phyloP scores from a whole-genome alignment of 2,113 vertebrate genomes.

The Amphilophus citrinellus region DNA sequence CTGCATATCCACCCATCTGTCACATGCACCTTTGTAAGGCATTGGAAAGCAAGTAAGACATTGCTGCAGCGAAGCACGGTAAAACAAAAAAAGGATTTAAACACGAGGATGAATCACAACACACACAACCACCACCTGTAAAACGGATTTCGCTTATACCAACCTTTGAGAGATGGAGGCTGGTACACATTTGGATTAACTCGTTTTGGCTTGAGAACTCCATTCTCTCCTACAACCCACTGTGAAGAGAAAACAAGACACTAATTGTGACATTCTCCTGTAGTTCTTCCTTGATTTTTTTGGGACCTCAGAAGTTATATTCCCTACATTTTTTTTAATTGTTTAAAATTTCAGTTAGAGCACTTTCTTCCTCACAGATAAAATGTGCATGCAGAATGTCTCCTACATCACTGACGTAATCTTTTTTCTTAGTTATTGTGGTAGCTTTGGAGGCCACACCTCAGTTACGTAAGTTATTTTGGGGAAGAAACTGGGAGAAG shows the following conservation, averaged over 20 bases:
- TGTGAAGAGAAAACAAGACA: slow-evolving; percentile 58
- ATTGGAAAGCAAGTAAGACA: slow-evolving; percentile 15
- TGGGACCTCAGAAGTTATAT: fast-evolving
- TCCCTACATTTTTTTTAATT: background rate
- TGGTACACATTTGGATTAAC: slow-evolving; percentile 91
- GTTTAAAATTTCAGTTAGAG: background rate
- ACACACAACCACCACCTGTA: slow-evolving; percentile 18
- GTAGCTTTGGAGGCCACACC: background rate
- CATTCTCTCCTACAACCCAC: slow-evolving; percentile 93
- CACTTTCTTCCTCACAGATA: background rate
- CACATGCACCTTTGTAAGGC: slow-evolving; percentile 33
- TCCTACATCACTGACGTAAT: background rate
- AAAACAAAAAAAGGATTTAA: slow-evolving; percentile 40
- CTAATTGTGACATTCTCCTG: background rate
- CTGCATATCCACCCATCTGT: slow-evolving; percentile 48
- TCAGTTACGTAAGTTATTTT: background rate
- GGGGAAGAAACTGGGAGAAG: background rate
- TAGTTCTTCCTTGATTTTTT: background rate
- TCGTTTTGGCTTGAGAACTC: slow-evolving; percentile 92
- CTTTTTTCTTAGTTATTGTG: background rate
- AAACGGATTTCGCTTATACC: background rate
- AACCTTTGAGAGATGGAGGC: slow-evolving; percentile 97
- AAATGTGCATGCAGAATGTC: background rate
- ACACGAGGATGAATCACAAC: slow-evolving; percentile 59
- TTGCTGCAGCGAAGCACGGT: slow-evolving; percentile 36